A percentile compares a stretch with the other conserved stretches of the same genome.
These are phyloP conservation scores for Acanthococcus lagerstroemiae DNA, from an alignment of 2,888 invertebrate genomes.

Conservation along the genomic window DNA sequence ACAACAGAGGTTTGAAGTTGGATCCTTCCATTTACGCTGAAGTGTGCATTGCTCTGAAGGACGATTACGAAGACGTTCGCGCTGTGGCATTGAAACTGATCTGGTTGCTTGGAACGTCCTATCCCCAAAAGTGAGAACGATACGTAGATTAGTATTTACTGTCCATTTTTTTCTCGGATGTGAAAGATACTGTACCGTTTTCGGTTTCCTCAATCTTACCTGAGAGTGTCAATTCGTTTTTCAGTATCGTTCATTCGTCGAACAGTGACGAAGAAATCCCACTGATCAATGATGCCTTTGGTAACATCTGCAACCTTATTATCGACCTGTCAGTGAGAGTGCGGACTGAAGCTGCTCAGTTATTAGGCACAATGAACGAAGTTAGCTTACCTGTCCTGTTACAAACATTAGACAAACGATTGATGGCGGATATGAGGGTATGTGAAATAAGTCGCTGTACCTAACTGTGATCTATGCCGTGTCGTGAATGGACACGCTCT, in stretches of 20 bases:
- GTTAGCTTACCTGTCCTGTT: constrained; percentile 84
- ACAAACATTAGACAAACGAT: constrained; percentile 94
- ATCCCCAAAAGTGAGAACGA: constrained; percentile 66
- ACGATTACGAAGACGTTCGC: constrained; percentile 89
- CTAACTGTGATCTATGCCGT: too few relatives aligned
- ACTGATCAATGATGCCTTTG: constrained; percentile 91
- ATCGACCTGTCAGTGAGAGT: constrained; percentile 87
- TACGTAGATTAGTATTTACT: constrained; percentile 12
- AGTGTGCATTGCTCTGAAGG: constrained; percentile 66
- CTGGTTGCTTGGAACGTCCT: constrained; percentile 73
- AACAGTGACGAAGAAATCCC: constrained; percentile 65
- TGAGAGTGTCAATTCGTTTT: too few relatives aligned
- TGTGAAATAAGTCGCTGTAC: too few relatives aligned
- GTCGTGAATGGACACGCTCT: too few relatives aligned
- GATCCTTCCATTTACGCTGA: constrained; percentile 56
- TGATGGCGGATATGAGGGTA: constrained; percentile 90
- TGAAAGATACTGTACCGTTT: too few relatives aligned
- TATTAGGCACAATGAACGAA: constrained; percentile 74
- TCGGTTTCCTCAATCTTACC: neutral
- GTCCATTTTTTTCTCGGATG: neutral
- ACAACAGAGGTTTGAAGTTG: constrained; percentile 71
- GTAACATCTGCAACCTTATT: constrained; percentile 83
- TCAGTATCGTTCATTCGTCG: constrained; percentile 18
- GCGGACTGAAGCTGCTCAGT: constrained; percentile 69
- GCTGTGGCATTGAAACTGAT: constrained; percentile 75